phyloP scores from a whole-genome alignment of 2,797 vertebrate genomes.

The Valencia hispanica region DNA sequence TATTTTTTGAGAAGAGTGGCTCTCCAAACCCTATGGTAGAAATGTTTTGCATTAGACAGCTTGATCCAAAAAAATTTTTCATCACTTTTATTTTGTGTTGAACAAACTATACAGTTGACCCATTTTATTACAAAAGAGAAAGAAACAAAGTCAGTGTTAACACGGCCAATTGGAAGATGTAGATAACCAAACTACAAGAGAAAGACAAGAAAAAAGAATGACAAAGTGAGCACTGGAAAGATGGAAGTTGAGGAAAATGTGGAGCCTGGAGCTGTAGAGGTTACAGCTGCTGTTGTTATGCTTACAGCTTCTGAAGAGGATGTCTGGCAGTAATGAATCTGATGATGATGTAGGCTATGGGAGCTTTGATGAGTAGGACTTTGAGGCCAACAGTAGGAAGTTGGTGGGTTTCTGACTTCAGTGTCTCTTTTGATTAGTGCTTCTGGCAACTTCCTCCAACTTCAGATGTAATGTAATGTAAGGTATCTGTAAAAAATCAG shows the following conservation, averaged over 20 bases:
- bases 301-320: not conserved
- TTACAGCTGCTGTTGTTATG: not conserved
- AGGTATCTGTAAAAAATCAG: no score
- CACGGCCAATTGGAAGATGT: not conserved
- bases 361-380: not conserved
- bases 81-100: not conserved
- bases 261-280: not conserved
- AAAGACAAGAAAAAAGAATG: not conserved
- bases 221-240: not conserved
- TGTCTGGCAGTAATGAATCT: not conserved
- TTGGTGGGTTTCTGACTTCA: no score
- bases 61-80: not conserved
- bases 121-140: not conserved
- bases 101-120: not conserved
- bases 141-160: not conserved
- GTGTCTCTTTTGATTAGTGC: no score
- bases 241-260: not conserved
- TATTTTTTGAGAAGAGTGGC: no score
- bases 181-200: not conserved
- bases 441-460: no score
- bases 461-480: no score
- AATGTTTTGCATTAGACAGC: not conserved
- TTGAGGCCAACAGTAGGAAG: not conserved
- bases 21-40: no score
- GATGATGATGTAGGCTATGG: not conserved